Conservation (phyloP, 2,888 invertebrate species). For the Drosophila flavopinicola region DNA sequence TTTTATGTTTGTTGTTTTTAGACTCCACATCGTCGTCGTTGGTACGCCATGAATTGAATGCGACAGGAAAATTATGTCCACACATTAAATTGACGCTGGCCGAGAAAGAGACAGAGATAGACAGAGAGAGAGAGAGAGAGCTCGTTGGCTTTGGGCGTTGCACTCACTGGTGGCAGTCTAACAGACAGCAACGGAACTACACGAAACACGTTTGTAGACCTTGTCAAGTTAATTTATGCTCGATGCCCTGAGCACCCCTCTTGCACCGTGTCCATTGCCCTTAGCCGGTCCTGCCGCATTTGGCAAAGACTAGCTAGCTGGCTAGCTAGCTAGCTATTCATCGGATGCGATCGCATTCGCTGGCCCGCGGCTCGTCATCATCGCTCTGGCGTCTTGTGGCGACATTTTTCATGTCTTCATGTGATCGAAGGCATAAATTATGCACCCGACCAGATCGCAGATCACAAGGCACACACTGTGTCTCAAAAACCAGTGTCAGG, state of each 20-base stretch:
- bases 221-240: slow-evolving; percentile 81
- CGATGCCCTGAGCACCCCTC: slow-evolving; percentile 50
- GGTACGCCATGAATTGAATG: slow-evolving; percentile 67
- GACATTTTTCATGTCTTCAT: slow-evolving; percentile 79
- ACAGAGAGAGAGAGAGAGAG: slow-evolving; percentile 6
- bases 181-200: slow-evolving; percentile 50
- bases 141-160: slow-evolving; percentile 27
- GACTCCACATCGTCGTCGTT: slow-evolving; percentile 22
- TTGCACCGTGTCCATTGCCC: background rate
- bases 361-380: slow-evolving; percentile 63
- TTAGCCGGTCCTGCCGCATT: slow-evolving; percentile 51
- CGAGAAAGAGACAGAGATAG: slow-evolving; percentile 3
- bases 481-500: background rate
- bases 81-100: slow-evolving; percentile 74
- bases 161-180: slow-evolving; percentile 5
- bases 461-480: slow-evolving; percentile 48
- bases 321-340: slow-evolving; percentile 50
- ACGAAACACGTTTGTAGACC: slow-evolving; percentile 49
- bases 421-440: slow-evolving; percentile 80
- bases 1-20: slow-evolving; percentile 63
- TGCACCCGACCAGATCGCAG: slow-evolving; percentile 63
- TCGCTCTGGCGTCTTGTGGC: slow-evolving; percentile 74
- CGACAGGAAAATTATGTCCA: slow-evolving; percentile 80
- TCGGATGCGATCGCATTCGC: slow-evolving; percentile 31
- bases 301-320: slow-evolving; percentile 70